A percentile compares a stretch with the other conserved stretches of the same genome.
Conservation (phyloP, 2,113 vertebrate genomes). For the Peromyscus leucopus region DNA sequence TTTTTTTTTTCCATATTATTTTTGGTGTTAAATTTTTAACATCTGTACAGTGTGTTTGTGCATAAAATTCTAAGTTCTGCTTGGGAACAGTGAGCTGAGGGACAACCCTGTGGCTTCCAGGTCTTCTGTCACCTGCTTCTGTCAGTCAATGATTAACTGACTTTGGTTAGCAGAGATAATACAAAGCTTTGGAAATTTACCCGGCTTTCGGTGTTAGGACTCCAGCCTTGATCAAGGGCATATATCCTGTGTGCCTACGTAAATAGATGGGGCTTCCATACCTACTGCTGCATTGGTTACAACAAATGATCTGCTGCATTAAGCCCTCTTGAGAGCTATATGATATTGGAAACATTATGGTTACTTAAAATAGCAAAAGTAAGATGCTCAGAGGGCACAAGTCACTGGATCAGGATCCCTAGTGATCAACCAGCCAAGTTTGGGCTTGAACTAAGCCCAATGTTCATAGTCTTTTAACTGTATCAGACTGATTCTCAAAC, state of each 20-base stretch:
- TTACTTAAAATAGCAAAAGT: slow-evolving; percentile 25
- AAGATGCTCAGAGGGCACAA: slow-evolving; percentile 3
- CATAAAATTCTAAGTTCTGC: slow-evolving; percentile 55
- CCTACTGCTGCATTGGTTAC: neutral
- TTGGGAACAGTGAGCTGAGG: slow-evolving; percentile 42
- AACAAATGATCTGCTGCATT: neutral
- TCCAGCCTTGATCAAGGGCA: neutral
- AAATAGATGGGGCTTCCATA: neutral
- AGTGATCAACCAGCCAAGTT: neutral
- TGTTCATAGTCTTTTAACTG: slow-evolving; percentile 1
- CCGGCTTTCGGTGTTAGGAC: slow-evolving; percentile 19
- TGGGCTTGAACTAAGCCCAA: slow-evolving; percentile 32
- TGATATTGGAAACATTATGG: neutral
- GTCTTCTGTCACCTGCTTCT: slow-evolving; percentile 66
- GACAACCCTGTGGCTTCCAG: slow-evolving; percentile 55
- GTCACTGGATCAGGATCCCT: neutral
- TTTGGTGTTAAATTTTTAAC: neutral
- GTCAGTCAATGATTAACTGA: slow-evolving; percentile 77
- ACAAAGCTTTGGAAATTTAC: slow-evolving; percentile 65
- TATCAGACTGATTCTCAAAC: neutral
- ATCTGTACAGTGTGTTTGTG: neutral
- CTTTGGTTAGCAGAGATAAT: slow-evolving; percentile 60
- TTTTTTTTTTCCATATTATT: slow-evolving; percentile 24
- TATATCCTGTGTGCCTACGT: neutral
- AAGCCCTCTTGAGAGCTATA: neutral